A percentile compares a stretch with the other conserved stretches of the same genome.
phyloP scores from a whole-genome alignment of 2,888 invertebrate species.

The Patella pellucida region DNA sequence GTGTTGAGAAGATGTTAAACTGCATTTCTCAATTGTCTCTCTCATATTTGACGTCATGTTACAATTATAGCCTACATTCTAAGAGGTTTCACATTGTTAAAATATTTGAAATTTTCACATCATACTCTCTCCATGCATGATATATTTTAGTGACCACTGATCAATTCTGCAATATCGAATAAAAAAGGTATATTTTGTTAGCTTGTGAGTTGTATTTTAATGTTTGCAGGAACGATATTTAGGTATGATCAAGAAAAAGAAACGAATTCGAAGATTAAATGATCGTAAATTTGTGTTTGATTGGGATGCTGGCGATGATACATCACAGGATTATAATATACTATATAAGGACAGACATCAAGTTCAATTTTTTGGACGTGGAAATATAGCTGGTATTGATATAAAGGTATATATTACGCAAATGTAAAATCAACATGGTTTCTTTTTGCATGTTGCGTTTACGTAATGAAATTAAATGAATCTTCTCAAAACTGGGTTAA shows the following conservation, averaged over 20 bases:
- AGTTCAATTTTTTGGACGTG: conserved; percentile 90
- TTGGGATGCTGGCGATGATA: conserved; percentile 99
- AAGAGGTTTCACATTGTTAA: too few species aligned
- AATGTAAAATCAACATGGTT: too few species aligned
- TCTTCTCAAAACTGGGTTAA: too few species aligned
- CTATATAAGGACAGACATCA: conserved; percentile 97
- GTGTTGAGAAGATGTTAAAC: too few species aligned
- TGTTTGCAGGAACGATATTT: conserved; percentile 83
- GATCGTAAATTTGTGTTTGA: conserved; percentile 99
- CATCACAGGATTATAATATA: conserved; percentile 96
- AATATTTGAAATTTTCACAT: too few species aligned
- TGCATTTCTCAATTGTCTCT: too few species aligned
- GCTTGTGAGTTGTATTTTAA: background rate
- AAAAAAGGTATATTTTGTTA: too few species aligned
- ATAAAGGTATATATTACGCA: conserved; percentile 77
- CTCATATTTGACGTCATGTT: too few species aligned
- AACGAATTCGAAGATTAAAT: conserved; percentile 91
- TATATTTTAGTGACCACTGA: background rate
- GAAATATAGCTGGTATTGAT: conserved; percentile 98
- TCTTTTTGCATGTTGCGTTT: too few species aligned
- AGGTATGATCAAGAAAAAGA: conserved; percentile 88
- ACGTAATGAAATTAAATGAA: too few species aligned
- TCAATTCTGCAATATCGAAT: background rate
- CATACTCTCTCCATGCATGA: too few species aligned
- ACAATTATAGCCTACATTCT: too few species aligned